A percentile compares a stretch with the other conserved stretches of the same genome.
phyloP scores from a whole-genome alignment of 2,888 invertebrate species.

The Celastrina argiolus region DNA sequence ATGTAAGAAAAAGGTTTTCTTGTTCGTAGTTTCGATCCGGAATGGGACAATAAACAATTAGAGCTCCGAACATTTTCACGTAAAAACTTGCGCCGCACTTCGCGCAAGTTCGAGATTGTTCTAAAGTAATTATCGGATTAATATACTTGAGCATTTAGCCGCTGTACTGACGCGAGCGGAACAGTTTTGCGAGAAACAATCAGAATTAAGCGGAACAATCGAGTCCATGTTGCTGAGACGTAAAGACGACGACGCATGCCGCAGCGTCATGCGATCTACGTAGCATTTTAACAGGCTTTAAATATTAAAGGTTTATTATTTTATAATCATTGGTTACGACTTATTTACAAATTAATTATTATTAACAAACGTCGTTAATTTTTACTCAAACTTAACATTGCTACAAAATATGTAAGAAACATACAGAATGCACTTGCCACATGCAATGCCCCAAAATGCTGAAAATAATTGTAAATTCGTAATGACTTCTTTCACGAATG shows the following conservation, averaged over 20 bases:
- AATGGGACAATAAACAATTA: slow-evolving; percentile 50
- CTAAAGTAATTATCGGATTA: slow-evolving; percentile 76
- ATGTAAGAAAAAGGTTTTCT: slow-evolving; percentile 3
- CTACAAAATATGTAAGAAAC: too few relatives aligned
- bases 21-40: slow-evolving; percentile 31
- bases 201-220: slow-evolving; percentile 74
- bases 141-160: slow-evolving; percentile 62
- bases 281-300: too few relatives aligned
- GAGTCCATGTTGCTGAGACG: slow-evolving; percentile 66
- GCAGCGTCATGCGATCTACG: too few relatives aligned
- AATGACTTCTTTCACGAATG: too few relatives aligned
- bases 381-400: too few relatives aligned
- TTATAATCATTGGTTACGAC: too few relatives aligned
- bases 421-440: too few relatives aligned
- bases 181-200: slow-evolving; percentile 71
- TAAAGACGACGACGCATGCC: not conserved
- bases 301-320: too few relatives aligned
- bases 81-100: slow-evolving; percentile 60
- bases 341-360: too few relatives aligned
- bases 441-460: too few relatives aligned
- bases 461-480: too few relatives aligned
- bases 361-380: too few relatives aligned
- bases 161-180: slow-evolving; percentile 60
- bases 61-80: slow-evolving; percentile 56
- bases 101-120: slow-evolving; percentile 70